Evolutionary conservation across 92 coral and sea anemone genomes (phyloP).

Genomic region (Parazoanthus atlanticus): DNA sequence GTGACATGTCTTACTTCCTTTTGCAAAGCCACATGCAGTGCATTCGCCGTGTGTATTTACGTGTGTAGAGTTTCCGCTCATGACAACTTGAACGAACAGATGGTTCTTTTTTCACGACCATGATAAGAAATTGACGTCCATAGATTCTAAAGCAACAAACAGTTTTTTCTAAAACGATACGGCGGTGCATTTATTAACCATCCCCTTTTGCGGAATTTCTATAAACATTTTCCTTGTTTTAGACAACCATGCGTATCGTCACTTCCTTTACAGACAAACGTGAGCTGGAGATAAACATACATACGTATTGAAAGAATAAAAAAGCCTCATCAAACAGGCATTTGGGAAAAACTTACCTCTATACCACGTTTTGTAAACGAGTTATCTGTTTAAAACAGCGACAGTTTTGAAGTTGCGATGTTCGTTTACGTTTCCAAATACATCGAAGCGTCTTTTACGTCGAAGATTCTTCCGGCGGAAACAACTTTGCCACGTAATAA

Average conservation of each 20-base stretch:
- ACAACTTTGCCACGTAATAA: conserved; percentile 42
- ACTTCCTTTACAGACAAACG: conserved; percentile 33
- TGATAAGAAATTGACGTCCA: not conserved
- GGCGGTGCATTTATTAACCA: not conserved
- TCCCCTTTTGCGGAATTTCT: not conserved
- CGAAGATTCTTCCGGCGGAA: conserved; percentile 50
- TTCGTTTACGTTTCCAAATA: not conserved
- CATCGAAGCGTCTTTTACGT: conserved; percentile 36
- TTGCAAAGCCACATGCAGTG: conserved; percentile 38
- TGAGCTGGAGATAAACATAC: conserved; percentile 6
- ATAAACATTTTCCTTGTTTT: conserved; percentile 26
- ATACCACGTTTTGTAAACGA: not conserved
- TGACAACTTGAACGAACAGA: not conserved
- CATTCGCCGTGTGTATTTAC: not conserved
- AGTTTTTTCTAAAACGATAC: not conserved
- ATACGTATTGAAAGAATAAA: not conserved
- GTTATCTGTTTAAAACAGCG: not conserved
- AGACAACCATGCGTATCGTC: conserved; percentile 33
- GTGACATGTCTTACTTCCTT: conserved; percentile 10
- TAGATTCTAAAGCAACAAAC: not conserved
- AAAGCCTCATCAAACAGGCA: not conserved
- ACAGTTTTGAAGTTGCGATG: not conserved
- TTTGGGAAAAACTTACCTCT: conserved; percentile 19
- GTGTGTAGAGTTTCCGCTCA: too few relatives aligned
- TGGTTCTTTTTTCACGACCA: not conserved